Conservation (phyloP, 1,140 invertebrate genomes). For the Sinonovacula constricta region DNA sequence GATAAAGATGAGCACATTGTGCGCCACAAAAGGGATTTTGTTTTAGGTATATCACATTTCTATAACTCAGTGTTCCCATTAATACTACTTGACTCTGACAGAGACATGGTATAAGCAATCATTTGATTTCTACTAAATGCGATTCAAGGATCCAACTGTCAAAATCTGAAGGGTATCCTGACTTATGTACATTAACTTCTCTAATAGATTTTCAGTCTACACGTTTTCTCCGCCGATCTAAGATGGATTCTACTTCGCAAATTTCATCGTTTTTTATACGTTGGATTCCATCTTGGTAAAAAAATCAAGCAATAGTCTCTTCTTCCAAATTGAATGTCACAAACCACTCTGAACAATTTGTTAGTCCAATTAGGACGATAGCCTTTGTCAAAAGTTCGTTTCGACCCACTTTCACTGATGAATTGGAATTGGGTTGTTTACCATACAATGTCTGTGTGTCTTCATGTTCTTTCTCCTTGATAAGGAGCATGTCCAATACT, state of each 20-base stretch:
- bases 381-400: not conserved
- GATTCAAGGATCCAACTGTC: not conserved
- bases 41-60: not conserved
- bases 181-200: not conserved
- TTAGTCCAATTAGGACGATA: not conserved
- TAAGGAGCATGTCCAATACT: constrained; percentile 77
- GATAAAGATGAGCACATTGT: not conserved
- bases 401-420: not conserved
- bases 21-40: not conserved
- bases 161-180: not conserved
- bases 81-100: not conserved
- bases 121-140: not conserved
- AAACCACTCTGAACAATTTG: not conserved
- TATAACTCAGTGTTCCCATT: not conserved
- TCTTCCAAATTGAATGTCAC: constrained; percentile 9
- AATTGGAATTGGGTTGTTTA: not conserved
- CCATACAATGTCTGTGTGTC: constrained; percentile 15
- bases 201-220: not conserved
- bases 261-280: constrained; percentile 7
- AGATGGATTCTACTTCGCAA: not conserved
- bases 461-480: constrained; percentile 52
- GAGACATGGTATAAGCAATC: not conserved
- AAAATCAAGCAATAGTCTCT: not conserved
- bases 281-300: not conserved
- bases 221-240: not conserved